Conservation (phyloP, 2,113 vertebrate species). For the Pluvianellus socialis region DNA sequence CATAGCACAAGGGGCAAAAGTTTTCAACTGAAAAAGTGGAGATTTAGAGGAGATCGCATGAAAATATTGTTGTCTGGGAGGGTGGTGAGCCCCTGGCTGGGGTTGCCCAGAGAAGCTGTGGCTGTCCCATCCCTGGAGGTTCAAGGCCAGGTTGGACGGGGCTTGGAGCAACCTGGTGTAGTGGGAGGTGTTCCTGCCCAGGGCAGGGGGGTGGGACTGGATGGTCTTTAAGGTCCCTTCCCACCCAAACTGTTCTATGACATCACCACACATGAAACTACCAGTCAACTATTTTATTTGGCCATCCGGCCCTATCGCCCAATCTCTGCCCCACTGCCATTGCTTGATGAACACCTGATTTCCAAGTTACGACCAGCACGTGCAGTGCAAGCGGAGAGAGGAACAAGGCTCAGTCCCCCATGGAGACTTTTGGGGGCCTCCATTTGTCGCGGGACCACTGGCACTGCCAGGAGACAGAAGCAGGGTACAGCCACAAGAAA, state of each 20-base stretch:
- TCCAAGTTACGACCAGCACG: accelerated
- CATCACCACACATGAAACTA: accelerated
- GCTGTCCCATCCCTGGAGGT: not conserved
- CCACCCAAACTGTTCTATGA: not conserved
- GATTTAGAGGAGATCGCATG: too few relatives aligned
- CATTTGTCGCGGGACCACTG: not conserved
- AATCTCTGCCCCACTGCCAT: not conserved
- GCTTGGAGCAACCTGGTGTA: not conserved
- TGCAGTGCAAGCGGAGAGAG: not conserved
- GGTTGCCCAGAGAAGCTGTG: not conserved
- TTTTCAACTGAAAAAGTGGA: not conserved
- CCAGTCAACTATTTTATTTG: not conserved
- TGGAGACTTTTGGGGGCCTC: too few relatives aligned
- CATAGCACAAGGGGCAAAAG: not conserved
- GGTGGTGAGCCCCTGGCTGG: not conserved
- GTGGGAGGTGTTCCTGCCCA: not conserved
- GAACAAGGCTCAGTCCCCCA: not conserved
- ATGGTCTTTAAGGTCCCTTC: not conserved
- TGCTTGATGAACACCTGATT: not conserved
- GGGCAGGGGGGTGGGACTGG: not conserved
- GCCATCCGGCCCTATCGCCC: not conserved
- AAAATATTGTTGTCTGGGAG: not conserved
- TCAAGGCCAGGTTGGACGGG: not conserved
- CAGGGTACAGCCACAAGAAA: not conserved
- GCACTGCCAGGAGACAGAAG: not conserved